Percentiles rank a stretch among this genome's conserved stretches.
Evolutionary conservation across 2,888 invertebrate genomes (phyloP).

Genomic region (Athalia circularis): DNA sequence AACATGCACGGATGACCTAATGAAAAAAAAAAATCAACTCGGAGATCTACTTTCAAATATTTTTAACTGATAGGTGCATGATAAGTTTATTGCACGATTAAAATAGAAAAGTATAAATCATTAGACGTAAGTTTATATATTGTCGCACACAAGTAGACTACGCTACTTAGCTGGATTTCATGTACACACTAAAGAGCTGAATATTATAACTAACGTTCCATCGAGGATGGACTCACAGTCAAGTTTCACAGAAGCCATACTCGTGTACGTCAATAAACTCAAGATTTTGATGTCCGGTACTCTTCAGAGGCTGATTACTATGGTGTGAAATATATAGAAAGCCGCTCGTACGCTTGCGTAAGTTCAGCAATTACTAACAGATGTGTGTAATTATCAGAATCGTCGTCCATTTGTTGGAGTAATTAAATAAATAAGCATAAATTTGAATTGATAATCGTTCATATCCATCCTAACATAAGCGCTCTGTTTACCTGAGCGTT

Average conservation of each 20-base stretch:
- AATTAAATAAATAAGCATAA: constrained; percentile 27
- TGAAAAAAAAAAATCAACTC: neutral
- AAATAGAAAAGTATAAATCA: constrained; percentile 30
- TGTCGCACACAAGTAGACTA: constrained; percentile 25
- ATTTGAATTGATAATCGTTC: constrained; percentile 27
- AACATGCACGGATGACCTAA: too few species aligned
- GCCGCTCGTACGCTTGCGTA: neutral
- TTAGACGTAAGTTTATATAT: constrained; percentile 27
- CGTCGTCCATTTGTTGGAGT: neutral
- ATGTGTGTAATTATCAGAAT: neutral
- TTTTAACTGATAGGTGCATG: constrained; percentile 5
- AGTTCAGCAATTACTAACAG: constrained; percentile 16
- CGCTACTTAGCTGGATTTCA: constrained; percentile 2
- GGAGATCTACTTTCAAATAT: constrained; percentile 22
- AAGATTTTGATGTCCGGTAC: constrained; percentile 15
- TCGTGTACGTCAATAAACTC: constrained; percentile 20
- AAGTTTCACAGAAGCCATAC: neutral
- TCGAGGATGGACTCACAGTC: neutral
- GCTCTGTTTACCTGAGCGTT: constrained; percentile 27
- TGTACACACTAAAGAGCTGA: neutral
- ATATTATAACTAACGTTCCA: neutral
- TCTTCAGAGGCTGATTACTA: constrained; percentile 1
- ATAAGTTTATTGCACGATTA: constrained; percentile 14
- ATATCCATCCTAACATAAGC: constrained; percentile 38
- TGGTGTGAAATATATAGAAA: constrained; percentile 14